These are phyloP conservation scores for Catalaphyllia jardinei DNA, from an alignment of 64 coral and sea anemone species.

Conservation along the genomic window DNA sequence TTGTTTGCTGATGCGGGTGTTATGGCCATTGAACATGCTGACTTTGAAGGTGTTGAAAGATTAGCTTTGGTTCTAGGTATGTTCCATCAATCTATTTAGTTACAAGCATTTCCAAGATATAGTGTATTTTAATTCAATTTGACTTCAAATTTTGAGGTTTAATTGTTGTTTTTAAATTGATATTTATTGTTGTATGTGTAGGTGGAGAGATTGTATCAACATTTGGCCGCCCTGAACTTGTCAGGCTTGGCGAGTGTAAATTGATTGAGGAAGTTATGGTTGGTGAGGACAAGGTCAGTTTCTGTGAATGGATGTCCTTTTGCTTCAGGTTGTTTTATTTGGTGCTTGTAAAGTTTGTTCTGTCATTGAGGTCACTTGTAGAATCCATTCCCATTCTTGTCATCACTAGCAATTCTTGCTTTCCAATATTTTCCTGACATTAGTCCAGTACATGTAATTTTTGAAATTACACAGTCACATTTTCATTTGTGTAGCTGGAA, in stretches of 20 bases:
- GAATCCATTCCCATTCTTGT: too few relatives aligned
- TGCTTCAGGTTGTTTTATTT: background rate
- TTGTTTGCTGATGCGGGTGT: conserved; percentile 98
- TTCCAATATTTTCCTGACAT: too few relatives aligned
- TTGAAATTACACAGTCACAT: too few relatives aligned
- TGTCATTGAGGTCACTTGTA: too few relatives aligned
- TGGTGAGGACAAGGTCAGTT: conserved; percentile 89
- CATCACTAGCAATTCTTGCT: too few relatives aligned
- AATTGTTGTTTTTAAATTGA: background rate
- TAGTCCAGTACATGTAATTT: too few relatives aligned
- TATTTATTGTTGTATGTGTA: background rate
- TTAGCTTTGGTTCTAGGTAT: conserved; percentile 83
- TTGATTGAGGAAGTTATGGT: conserved; percentile 98
- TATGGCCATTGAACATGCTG: conserved; percentile 99
- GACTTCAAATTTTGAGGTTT: background rate
- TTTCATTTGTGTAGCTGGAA: too few relatives aligned
- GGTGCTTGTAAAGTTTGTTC: background rate
- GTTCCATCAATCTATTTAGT: background rate
- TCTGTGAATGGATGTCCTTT: background rate
- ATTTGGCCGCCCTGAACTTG: conserved; percentile 96
- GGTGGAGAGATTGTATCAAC: conserved; percentile 99
- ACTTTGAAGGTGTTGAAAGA: conserved; percentile 99
- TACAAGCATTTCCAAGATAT: background rate
- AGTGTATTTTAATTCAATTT: background rate
- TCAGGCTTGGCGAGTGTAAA: conserved; percentile 92